Conservation (phyloP, 2,888 invertebrate species). For the Timema cristinae region DNA sequence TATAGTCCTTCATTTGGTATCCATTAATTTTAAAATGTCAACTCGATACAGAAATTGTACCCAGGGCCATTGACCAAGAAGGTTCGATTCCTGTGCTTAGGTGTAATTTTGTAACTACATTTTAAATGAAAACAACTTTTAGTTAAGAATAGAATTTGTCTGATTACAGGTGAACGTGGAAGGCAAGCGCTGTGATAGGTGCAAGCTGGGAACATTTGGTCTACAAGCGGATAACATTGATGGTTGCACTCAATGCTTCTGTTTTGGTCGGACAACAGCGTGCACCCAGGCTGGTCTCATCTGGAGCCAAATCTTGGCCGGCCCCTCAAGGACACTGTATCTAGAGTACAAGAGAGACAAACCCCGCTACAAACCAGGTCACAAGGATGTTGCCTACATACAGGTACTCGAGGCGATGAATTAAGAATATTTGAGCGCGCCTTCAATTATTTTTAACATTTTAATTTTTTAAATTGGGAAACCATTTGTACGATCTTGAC, state of each 20-base stretch:
- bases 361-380: conserved; percentile 32
- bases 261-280: conserved; percentile 79
- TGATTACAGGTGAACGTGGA: conserved; percentile 66
- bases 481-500: too few species aligned
- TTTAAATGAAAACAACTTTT: too few species aligned
- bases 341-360: conserved; percentile 37
- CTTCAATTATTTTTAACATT: too few species aligned
- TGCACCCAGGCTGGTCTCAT: conserved; percentile 79
- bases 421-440: too few species aligned
- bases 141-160: too few species aligned
- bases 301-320: conserved; percentile 69
- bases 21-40: too few species aligned
- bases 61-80: too few species aligned
- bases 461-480: too few species aligned
- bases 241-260: conserved; percentile 95
- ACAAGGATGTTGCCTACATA: conserved; percentile 44
- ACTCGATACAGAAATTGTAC: too few species aligned
- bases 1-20: too few species aligned
- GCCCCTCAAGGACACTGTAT: conserved; percentile 37
- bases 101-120: too few species aligned
- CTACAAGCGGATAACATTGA: conserved; percentile 69
- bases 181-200: conserved; percentile 79
- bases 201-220: conserved; percentile 83
- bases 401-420: conserved; percentile 36
- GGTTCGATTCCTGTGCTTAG: too few species aligned